phyloP scores from a whole-genome alignment of 1,140 invertebrate genomes.

The Drosophila pseudoobscura region DNA sequence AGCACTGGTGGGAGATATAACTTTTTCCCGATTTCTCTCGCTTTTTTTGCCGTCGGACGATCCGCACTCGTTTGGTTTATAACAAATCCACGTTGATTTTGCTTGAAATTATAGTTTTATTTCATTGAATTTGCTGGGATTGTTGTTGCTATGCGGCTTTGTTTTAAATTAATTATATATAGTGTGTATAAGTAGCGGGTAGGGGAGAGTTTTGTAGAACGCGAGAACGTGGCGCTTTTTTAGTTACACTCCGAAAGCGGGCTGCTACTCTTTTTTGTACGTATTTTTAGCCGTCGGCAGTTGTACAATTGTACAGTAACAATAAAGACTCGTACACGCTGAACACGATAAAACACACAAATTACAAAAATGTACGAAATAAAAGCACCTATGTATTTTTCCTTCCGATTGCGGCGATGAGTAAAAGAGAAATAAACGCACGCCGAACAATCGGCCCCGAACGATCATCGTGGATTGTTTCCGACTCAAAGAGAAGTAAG shows the following conservation, averaged over 20 bases:
- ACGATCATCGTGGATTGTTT: no score
- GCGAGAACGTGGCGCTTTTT: conserved; percentile 69
- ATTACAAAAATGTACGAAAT: conserved; percentile 8
- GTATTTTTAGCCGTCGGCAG: conserved; percentile 65
- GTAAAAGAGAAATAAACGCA: no score
- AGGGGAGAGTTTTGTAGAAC: conserved; percentile 37
- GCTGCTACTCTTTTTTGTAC: conserved; percentile 33
- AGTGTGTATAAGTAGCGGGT: conserved; percentile 52
- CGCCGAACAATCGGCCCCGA: no score
- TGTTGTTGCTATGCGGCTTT: conserved; percentile 40
- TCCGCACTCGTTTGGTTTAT: conserved; percentile 2
- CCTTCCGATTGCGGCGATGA: no score
- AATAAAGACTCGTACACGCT: conserved; percentile 29
- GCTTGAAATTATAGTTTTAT: conserved; percentile 17
- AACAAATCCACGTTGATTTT: conserved; percentile 7
- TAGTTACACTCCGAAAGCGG: conserved; percentile 34
- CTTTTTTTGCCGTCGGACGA: background rate
- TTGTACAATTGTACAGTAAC: conserved; percentile 65
- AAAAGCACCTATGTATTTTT: no score
- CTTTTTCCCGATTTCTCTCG: conserved; percentile 22
- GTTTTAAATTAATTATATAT: conserved; percentile 43
- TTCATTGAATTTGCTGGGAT: conserved; percentile 13
- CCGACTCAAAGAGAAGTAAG: background rate
- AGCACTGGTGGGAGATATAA: conserved; percentile 35
- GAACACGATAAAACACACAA: conserved; percentile 34